phyloP scores from a whole-genome alignment of 2,797 vertebrate species.

The Acanthiza pusilla region DNA sequence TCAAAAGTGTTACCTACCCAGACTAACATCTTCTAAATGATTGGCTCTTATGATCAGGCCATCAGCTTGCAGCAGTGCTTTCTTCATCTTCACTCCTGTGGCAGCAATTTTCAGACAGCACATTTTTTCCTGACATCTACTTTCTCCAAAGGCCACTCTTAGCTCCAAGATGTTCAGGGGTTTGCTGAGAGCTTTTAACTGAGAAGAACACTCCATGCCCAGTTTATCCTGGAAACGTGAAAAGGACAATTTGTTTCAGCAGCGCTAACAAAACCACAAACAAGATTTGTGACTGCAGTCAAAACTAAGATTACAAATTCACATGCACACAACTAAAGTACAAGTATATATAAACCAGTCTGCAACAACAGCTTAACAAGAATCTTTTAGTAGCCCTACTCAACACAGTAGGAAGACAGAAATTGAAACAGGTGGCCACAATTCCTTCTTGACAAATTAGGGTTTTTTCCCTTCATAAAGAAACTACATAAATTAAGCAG shows the following conservation, averaged over 20 bases:
- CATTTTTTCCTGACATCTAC: constrained; percentile 77
- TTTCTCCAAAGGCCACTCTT: constrained; percentile 64
- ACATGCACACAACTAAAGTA: neutral
- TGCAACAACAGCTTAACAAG: neutral
- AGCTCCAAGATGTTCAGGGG: constrained; percentile 77
- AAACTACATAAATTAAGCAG: neutral
- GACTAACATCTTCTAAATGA: constrained; percentile 79
- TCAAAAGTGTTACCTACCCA: constrained; percentile 74
- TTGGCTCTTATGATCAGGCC: constrained; percentile 85
- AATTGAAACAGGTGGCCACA: neutral
- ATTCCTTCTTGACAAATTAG: neutral
- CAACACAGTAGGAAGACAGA: neutral
- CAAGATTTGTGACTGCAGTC: neutral
- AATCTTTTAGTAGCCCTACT: neutral
- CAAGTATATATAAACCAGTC: neutral
- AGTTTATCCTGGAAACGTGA: constrained; percentile 75
- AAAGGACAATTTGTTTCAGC: neutral
- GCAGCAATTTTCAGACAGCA: constrained; percentile 78
- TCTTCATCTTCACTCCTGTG: constrained; percentile 80
- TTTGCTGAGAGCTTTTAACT: constrained; percentile 77
- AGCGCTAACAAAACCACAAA: neutral
- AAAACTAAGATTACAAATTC: neutral
- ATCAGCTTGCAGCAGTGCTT: constrained; percentile 84
- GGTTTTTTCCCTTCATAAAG: neutral
- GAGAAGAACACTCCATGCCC: constrained; percentile 83